phyloP scores from a whole-genome alignment of 2,888 invertebrate species.

The Horisme vitalbata region DNA sequence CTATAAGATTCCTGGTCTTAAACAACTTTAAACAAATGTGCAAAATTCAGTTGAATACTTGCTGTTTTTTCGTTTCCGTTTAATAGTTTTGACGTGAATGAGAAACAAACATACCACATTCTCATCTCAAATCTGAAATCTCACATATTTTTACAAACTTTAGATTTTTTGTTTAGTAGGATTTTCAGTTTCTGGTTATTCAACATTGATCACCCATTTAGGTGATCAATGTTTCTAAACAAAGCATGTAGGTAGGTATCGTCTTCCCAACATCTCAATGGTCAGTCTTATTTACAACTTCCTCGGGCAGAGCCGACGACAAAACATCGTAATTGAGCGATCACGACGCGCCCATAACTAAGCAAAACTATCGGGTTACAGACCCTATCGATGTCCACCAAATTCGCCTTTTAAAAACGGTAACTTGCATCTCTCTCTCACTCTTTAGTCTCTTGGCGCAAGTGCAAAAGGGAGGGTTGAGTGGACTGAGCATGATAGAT shows the following conservation, averaged over 20 bases:
- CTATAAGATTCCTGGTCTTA: no score
- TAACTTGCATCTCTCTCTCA: slow-evolving; percentile 38
- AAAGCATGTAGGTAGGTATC: slow-evolving; percentile 1
- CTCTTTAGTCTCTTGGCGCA: slow-evolving; percentile 5
- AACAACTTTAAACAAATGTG: no score
- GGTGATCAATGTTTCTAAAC: neutral
- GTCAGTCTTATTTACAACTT: slow-evolving; percentile 67
- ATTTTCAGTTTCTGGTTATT: no score
- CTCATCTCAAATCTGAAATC: no score
- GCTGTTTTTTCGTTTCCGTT: no score
- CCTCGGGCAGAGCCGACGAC: slow-evolving; percentile 52
- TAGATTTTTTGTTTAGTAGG: no score
- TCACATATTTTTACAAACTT: no score
- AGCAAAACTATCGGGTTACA: slow-evolving; percentile 69
- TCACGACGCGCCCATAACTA: slow-evolving; percentile 66
- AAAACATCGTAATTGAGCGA: slow-evolving; percentile 76
- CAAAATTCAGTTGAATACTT: no score
- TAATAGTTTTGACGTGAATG: no score
- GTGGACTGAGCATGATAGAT: slow-evolving; percentile 39
- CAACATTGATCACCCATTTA: no score
- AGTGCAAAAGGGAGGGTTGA: slow-evolving; percentile 37
- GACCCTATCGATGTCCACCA: slow-evolving; percentile 54
- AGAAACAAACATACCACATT: no score
- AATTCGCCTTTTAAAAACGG: slow-evolving; percentile 46
- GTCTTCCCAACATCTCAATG: slow-evolving; percentile 26